These are phyloP conservation scores for Agrypnus murinus DNA, from an alignment of 2,888 invertebrate species.

Conservation along the genomic window DNA sequence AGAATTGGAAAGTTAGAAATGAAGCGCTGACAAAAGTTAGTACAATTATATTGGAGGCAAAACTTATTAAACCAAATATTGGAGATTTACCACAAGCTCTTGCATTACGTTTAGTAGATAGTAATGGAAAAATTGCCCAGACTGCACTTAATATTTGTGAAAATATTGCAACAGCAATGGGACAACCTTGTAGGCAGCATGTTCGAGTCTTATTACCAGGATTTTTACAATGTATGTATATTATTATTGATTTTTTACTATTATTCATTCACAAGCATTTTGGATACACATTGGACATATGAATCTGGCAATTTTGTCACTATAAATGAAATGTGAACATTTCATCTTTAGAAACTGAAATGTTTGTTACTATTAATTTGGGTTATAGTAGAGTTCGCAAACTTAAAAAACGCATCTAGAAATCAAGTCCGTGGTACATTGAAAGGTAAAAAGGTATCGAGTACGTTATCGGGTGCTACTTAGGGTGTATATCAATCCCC, in stretches of 20 bases:
- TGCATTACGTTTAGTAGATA: slow-evolving; percentile 86
- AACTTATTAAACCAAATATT: slow-evolving; percentile 87
- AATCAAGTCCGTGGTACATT: too few species aligned
- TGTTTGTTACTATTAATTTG: too few species aligned
- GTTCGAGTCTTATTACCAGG: slow-evolving; percentile 89
- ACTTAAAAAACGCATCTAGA: too few species aligned
- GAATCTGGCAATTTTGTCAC: too few species aligned
- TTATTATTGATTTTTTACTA: neutral
- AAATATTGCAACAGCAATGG: slow-evolving; percentile 87
- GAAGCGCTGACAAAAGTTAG: slow-evolving; percentile 85
- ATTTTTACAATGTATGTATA: slow-evolving; percentile 85
- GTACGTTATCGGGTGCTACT: too few species aligned
- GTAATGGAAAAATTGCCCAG: slow-evolving; percentile 93
- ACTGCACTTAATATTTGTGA: slow-evolving; percentile 89
- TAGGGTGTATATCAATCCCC: too few species aligned
- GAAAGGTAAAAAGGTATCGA: too few species aligned
- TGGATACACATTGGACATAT: too few species aligned
- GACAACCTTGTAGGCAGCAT: slow-evolving; percentile 85
- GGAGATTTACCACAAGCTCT: slow-evolving; percentile 90
- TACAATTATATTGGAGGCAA: slow-evolving; percentile 82
- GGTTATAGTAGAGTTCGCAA: too few species aligned
- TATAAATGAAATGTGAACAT: too few species aligned
- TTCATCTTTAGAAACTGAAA: too few species aligned
- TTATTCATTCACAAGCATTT: too few species aligned
- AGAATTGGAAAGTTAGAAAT: slow-evolving; percentile 94